A percentile compares a stretch with the other conserved stretches of the same genome.
phyloP scores from a whole-genome alignment of 2,888 invertebrate genomes.

The Scaptomyza cyrtandrae region DNA sequence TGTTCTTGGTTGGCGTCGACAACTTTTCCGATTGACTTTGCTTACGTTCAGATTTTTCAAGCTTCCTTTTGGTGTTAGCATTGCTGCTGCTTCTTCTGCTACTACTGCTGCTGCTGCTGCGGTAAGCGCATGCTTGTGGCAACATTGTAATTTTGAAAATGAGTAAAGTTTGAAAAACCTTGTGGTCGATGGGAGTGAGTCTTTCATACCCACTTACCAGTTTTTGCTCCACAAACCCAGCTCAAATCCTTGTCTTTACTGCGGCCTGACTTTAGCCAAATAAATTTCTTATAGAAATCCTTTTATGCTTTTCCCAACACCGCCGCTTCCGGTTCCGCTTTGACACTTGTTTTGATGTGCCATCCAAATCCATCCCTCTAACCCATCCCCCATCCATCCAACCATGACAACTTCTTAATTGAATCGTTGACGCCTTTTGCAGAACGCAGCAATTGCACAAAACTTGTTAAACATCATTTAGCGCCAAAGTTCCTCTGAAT shows the following conservation, averaged over 20 bases:
- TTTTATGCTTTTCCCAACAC: constrained; percentile 30
- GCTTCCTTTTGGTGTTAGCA: constrained; percentile 28
- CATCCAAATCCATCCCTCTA: not conserved
- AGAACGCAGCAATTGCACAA: constrained; percentile 56
- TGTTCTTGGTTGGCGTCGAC: constrained; percentile 53
- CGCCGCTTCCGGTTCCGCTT: constrained; percentile 76
- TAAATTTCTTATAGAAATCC: constrained; percentile 75
- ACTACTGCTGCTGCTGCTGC: constrained; percentile 34
- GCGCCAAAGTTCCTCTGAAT: constrained; percentile 57
- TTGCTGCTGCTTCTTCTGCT: constrained; percentile 9
- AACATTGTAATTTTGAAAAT: constrained; percentile 83
- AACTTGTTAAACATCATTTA: constrained; percentile 72
- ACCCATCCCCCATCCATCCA: not conserved
- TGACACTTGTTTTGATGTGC: constrained; percentile 72
- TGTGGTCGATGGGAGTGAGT: constrained; percentile 52
- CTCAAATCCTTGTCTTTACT: constrained; percentile 40
- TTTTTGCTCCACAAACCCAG: not conserved
- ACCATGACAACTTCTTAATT: constrained; percentile 42
- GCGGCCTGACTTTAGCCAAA: constrained; percentile 65
- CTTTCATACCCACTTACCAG: constrained; percentile 3
- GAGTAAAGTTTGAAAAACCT: constrained; percentile 82
- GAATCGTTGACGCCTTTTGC: constrained; percentile 49
- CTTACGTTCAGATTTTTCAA: constrained; percentile 81
- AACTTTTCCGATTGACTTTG: constrained; percentile 82
- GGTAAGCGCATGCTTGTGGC: constrained; percentile 74